Percentiles rank a stretch among this genome's conserved stretches.
phyloP scores from a whole-genome alignment of 2,888 invertebrate species.

The Lithophane ornitopus region DNA sequence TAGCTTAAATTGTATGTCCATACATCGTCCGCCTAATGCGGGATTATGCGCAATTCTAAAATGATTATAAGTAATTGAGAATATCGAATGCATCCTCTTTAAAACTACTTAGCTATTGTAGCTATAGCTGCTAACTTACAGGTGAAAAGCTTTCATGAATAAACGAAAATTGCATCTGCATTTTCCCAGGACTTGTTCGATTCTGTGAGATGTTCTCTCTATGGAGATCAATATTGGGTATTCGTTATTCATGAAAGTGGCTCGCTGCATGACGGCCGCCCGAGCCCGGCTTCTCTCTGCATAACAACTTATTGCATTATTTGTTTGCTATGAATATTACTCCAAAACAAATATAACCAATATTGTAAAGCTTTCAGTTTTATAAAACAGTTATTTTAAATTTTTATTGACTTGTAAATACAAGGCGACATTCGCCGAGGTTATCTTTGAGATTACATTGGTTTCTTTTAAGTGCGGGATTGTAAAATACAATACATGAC shows the following conservation, averaged over 20 bases:
- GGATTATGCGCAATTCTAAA: background rate
- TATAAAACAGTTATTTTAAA: constrained; percentile 5
- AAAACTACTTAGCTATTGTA: constrained; percentile 3
- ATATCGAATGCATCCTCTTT: background rate
- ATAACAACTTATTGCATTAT: constrained; percentile 68
- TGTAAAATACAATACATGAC: background rate
- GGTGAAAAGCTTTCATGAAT: constrained; percentile 22
- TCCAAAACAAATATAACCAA: constrained; percentile 31
- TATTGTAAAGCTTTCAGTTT: constrained; percentile 23
- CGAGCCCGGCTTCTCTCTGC: constrained; percentile 61
- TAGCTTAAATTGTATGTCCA: constrained; percentile 7
- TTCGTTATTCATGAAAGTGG: constrained; percentile 80
- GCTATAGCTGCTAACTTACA: background rate
- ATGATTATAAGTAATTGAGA: background rate
- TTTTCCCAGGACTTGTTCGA: constrained; percentile 55
- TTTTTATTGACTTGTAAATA: constrained; percentile 5
- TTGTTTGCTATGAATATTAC: constrained; percentile 55
- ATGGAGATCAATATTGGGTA: constrained; percentile 78
- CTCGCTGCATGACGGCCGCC: constrained; percentile 55
- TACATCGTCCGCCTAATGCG: background rate
- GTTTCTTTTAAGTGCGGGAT: constrained; percentile 6
- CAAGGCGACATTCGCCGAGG: constrained; percentile 19
- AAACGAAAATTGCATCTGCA: constrained; percentile 61
- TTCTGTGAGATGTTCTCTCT: constrained; percentile 69
- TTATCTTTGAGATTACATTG: constrained; percentile 34